Evolutionary conservation across 2,113 vertebrate species (phyloP).

Genomic region (Syngnathoides biaculeatus): DNA sequence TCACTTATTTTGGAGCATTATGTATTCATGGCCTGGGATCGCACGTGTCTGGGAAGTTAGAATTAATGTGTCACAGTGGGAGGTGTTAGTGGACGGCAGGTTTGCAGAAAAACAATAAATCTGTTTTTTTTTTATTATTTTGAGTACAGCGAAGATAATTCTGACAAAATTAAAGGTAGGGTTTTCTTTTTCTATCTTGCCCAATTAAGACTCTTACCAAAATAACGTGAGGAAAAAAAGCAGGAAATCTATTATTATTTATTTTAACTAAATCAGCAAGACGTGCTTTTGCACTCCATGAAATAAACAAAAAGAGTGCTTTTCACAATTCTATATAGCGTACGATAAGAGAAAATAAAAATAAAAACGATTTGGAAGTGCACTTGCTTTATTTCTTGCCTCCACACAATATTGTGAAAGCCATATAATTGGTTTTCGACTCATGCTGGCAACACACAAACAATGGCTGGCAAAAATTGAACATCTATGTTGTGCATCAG

Average conservation of each 20-base stretch:
- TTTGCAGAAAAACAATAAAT: conserved; percentile 78
- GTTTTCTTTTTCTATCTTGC: not conserved
- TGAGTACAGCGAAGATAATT: conserved; percentile 57
- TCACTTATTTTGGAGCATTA: conserved; percentile 97
- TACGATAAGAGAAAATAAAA: too few species aligned
- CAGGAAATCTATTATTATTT: not conserved
- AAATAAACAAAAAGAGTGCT: not conserved
- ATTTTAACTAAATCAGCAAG: not conserved
- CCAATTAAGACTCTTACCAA: not conserved
- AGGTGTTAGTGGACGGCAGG: conserved; percentile 82
- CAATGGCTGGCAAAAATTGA: not conserved
- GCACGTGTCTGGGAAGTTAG: conserved; percentile 90
- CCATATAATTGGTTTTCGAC: not conserved
- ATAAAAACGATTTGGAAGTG: too few species aligned
- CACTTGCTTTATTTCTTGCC: too few species aligned
- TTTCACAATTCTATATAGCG: not conserved
- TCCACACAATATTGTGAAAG: not conserved
- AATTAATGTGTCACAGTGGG: conserved; percentile 97
- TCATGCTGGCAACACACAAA: not conserved
- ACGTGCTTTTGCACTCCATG: not conserved
- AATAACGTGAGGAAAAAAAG: not conserved
- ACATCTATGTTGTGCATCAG: not conserved
- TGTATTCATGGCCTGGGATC: conserved; percentile 98
- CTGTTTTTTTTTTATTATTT: conserved; percentile 69
- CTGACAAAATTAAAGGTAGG: not conserved